Conservation (phyloP, 2,888 invertebrate species). For the Cataglyphis altisquamis region DNA sequence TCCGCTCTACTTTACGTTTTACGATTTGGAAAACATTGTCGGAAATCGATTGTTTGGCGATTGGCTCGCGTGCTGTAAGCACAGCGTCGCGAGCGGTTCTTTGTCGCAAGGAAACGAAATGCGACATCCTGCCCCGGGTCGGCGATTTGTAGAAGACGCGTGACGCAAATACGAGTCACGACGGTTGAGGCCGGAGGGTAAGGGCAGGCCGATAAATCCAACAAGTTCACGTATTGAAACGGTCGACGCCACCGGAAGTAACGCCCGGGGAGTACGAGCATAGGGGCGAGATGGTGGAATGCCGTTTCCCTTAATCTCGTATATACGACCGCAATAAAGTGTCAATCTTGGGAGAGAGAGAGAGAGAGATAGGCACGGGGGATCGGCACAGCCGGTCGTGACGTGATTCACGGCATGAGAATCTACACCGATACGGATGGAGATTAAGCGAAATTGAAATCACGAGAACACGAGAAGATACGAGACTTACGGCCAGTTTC, state of each 20-base stretch:
- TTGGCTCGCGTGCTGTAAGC: slow-evolving; percentile 31
- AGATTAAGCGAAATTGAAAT: slow-evolving; percentile 46
- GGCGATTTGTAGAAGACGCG: slow-evolving; percentile 63
- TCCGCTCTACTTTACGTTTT: not conserved
- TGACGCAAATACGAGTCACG: slow-evolving; percentile 62
- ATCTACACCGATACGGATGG: not conserved
- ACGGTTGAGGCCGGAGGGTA: slow-evolving; percentile 27
- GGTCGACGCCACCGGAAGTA: slow-evolving; percentile 47
- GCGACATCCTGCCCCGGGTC: slow-evolving; percentile 31
- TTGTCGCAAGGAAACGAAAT: slow-evolving; percentile 31
- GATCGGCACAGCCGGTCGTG: slow-evolving; percentile 51
- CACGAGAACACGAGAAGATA: slow-evolving; percentile 13
- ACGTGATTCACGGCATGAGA: slow-evolving; percentile 64
- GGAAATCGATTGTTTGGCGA: slow-evolving; percentile 41
- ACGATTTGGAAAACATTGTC: slow-evolving; percentile 33
- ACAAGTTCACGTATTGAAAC: slow-evolving; percentile 77
- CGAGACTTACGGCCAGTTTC: not conserved
- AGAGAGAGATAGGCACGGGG: slow-evolving; percentile 39
- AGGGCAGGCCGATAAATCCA: slow-evolving; percentile 75
- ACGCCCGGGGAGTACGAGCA: slow-evolving; percentile 62
- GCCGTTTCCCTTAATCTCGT: slow-evolving; percentile 71
- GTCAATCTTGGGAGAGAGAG: slow-evolving; percentile 55
- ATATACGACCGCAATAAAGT: slow-evolving; percentile 74
- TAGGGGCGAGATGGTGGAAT: slow-evolving; percentile 62
- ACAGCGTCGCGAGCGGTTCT: slow-evolving; percentile 21